These are phyloP conservation scores for Liasis olivaceus DNA, from an alignment of 2,797 vertebrate species.

Conservation along the genomic window DNA sequence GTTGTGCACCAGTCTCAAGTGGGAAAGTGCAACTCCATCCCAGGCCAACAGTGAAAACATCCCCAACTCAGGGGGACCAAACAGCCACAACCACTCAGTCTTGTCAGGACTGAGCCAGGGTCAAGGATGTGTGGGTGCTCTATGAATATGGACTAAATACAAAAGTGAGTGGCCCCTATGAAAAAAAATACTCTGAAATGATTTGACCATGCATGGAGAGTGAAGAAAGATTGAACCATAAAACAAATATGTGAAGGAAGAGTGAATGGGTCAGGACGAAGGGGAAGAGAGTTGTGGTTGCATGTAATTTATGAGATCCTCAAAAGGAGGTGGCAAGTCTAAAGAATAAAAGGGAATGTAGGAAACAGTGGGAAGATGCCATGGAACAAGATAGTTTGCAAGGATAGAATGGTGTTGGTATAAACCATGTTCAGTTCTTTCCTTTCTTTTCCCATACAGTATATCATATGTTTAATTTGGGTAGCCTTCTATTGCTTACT, in stretches of 20 bases:
- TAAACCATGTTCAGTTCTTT: not conserved
- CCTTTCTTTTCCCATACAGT: not conserved
- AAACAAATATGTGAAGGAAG: not conserved
- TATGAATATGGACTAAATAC: not conserved
- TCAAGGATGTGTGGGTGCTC: not conserved
- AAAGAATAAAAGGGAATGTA: not conserved
- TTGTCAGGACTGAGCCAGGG: not conserved
- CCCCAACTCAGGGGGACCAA: not conserved
- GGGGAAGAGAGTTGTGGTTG: not conserved
- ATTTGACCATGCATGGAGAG: not conserved
- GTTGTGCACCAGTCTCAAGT: not conserved
- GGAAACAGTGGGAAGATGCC: not conserved
- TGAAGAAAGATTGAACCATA: not conserved
- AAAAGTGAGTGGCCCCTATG: not conserved
- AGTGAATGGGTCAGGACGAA: not conserved
- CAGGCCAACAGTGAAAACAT: not conserved
- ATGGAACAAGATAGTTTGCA: not conserved
- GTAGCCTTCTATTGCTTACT: not conserved
- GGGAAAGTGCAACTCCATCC: not conserved
- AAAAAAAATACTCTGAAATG: not conserved
- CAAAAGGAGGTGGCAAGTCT: not conserved
- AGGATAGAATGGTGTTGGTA: not conserved
- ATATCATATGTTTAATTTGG: not conserved
- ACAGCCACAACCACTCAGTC: not conserved
- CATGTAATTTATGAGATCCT: not conserved